Evolutionary conservation across 2,797 vertebrate genomes (phyloP).

Genomic region (Xenops minutus): DNA sequence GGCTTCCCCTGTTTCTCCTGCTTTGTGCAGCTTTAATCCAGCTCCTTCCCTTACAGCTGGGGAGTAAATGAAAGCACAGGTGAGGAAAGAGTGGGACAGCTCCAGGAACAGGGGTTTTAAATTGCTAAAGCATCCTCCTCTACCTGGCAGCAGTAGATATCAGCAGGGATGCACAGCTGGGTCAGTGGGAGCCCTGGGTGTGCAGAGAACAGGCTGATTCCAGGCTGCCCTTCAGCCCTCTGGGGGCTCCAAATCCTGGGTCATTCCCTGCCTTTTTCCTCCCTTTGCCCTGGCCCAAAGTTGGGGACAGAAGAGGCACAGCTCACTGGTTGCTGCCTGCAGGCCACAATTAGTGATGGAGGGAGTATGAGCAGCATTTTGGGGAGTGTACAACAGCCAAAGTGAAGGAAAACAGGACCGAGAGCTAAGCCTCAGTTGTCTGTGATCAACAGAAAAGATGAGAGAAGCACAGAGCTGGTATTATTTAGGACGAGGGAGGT

Average conservation of each 20-base stretch:
- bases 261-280: neutral
- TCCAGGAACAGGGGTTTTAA: neutral
- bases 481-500: neutral
- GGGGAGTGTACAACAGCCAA: rapidly evolving
- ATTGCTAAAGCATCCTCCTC: neutral
- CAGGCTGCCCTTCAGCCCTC: neutral
- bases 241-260: rapidly evolving
- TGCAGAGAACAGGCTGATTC: neutral
- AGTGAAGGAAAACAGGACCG: neutral
- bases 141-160: rapidly evolving
- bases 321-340: neutral
- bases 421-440: neutral
- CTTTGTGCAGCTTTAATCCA: neutral
- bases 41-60: neutral
- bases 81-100: neutral
- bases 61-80: neutral
- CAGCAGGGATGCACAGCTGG: neutral
- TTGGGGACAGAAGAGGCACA: neutral
- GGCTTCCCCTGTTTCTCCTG: neutral
- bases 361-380: rapidly evolving
- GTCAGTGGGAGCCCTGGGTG: neutral
- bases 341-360: neutral
- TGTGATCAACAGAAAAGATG: rapidly evolving
- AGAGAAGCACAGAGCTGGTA: neutral
- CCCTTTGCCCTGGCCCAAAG: neutral